Conservation (phyloP, 2,888 invertebrate species). For the Hirtodrosophila confusa region DNA sequence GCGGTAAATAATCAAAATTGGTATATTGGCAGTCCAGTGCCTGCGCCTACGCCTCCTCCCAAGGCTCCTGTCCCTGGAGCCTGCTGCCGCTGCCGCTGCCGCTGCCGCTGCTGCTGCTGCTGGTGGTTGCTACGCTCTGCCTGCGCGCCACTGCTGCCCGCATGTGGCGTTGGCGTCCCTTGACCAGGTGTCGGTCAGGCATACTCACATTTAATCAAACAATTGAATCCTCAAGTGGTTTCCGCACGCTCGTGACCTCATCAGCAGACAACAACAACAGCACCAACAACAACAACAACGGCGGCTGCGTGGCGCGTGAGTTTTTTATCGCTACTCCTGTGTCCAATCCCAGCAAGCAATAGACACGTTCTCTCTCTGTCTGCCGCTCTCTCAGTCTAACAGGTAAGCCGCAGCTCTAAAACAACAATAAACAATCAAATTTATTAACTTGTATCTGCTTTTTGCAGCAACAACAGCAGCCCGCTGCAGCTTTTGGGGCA, state of each 20-base stretch:
- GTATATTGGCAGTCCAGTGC: neutral
- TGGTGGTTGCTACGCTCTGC: neutral
- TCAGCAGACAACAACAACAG: constrained; percentile 37
- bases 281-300: constrained; percentile 20
- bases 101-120: constrained; percentile 9
- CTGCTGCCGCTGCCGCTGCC: too few species aligned
- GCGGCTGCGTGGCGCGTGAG: constrained; percentile 32
- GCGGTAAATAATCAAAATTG: too few species aligned
- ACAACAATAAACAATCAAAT: neutral
- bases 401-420: constrained; percentile 19
- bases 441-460: neutral
- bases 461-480: neutral
- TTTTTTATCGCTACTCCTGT: constrained; percentile 8
- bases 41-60: neutral
- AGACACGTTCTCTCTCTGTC: too few species aligned
- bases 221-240: constrained; percentile 62
- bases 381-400: neutral
- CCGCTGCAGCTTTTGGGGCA: constrained; percentile 14
- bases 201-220: constrained; percentile 19
- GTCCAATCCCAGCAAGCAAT: neutral
- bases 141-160: constrained; percentile 44
- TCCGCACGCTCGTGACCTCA: constrained; percentile 62
- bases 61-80: too few species aligned
- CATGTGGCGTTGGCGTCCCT: constrained; percentile 65
- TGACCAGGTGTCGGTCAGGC: constrained; percentile 44